Conservation (phyloP, 1,140 invertebrate species). For the Melipona quadrifasciata region DNA sequence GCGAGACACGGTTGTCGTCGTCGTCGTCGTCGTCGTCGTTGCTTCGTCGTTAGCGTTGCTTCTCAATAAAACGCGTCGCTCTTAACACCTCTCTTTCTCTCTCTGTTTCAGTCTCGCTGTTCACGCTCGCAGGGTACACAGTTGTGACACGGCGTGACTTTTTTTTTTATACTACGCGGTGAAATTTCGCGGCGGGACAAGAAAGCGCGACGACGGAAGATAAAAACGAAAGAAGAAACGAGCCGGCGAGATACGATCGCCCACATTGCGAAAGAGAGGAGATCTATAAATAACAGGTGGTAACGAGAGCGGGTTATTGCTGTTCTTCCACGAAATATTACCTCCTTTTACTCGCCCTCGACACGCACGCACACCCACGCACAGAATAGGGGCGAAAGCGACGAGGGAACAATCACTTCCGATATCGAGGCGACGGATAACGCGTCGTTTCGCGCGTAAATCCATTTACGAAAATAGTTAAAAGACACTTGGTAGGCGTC, state of each 20-base stretch:
- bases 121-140: no score
- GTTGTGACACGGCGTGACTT: not conserved
- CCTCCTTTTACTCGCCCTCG: no score
- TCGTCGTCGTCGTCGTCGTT: not conserved
- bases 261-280: not conserved
- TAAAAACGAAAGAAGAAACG: no score
- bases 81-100: not conserved
- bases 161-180: not conserved
- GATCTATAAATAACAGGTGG: not conserved
- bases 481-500: slow-evolving; percentile 32
- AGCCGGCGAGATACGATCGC: not conserved
- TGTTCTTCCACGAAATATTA: slow-evolving; percentile 9
- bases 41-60: not conserved
- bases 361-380: not conserved
- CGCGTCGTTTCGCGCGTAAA: slow-evolving; percentile 32
- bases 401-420: slow-evolving; percentile 20
- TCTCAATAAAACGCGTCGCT: not conserved
- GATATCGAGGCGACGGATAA: slow-evolving; percentile 29
- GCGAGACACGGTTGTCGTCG: not conserved
- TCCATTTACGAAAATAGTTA: slow-evolving; percentile 50
- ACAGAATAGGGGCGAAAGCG: not conserved
- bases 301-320: slow-evolving; percentile 7
- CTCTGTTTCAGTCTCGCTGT: not conserved
- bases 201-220: not conserved
- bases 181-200: not conserved